Conservation (phyloP, 2,888 invertebrate species). For the Cremastinae sp. region DNA sequence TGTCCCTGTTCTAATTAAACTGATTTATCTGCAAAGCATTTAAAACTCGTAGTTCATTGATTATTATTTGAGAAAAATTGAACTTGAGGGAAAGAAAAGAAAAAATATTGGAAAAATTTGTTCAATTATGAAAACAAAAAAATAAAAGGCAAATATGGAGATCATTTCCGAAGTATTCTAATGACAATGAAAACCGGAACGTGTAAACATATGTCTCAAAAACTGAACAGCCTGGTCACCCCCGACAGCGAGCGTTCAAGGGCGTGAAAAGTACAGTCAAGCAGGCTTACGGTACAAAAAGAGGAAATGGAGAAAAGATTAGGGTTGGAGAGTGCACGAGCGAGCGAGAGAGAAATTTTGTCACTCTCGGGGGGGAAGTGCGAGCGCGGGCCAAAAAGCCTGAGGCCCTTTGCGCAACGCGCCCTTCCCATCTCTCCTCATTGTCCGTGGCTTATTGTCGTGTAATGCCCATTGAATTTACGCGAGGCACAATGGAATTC, state of each 20-base stretch:
- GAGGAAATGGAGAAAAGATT: slow-evolving; percentile 43
- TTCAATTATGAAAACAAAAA: neutral
- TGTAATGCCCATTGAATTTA: slow-evolving; percentile 75
- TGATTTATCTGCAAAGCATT: too few species aligned
- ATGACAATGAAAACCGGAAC: slow-evolving; percentile 6
- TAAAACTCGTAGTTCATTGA: too few species aligned
- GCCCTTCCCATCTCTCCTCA: slow-evolving; percentile 62
- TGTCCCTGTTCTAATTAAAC: neutral
- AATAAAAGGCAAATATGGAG: neutral
- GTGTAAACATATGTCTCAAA: neutral
- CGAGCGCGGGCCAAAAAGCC: slow-evolving; percentile 20
- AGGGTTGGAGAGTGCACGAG: slow-evolving; percentile 29
- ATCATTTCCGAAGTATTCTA: too few species aligned
- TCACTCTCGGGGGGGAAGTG: slow-evolving; percentile 13
- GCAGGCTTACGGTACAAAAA: slow-evolving; percentile 68
- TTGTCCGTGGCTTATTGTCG: slow-evolving; percentile 77
- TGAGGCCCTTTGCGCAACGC: slow-evolving; percentile 72
- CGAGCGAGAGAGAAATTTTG: slow-evolving; percentile 28
- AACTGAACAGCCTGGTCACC: slow-evolving; percentile 23
- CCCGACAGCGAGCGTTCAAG: slow-evolving; percentile 60
- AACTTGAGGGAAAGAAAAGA: too few species aligned
- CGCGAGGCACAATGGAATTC: slow-evolving; percentile 67
- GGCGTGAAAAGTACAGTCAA: slow-evolving; percentile 80
- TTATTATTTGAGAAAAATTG: too few species aligned
- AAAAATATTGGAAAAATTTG: too few species aligned